Evolutionary conservation across 2,888 invertebrate species (phyloP).

Genomic region (Andrena camellia): DNA sequence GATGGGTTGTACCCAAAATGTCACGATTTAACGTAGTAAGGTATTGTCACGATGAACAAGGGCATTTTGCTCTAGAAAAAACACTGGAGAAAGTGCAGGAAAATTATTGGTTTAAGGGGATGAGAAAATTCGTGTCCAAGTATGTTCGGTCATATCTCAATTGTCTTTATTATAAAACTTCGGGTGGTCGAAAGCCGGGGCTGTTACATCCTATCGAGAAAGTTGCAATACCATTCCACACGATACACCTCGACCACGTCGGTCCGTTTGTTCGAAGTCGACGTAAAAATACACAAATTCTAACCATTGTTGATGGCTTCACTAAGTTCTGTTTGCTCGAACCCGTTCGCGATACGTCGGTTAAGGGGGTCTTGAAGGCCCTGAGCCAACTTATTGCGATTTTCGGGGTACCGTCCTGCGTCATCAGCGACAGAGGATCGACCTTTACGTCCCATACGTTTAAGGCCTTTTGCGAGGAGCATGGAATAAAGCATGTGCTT

Average conservation of each 20-base stretch:
- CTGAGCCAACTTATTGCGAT: constrained; percentile 9
- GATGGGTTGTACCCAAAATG: constrained; percentile 71
- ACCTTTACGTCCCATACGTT: constrained; percentile 12
- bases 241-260: constrained; percentile 9
- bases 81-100: background rate
- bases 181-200: background rate
- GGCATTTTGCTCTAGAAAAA: background rate
- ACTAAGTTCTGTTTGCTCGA: constrained; percentile 12
- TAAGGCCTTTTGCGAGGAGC: background rate
- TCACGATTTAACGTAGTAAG: constrained; percentile 12
- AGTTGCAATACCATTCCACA: constrained; percentile 16
- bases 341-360: background rate
- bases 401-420: constrained; percentile 8
- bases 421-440: constrained; percentile 4
- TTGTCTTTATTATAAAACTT: constrained; percentile 2
- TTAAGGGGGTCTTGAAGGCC: background rate
- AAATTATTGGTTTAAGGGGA: constrained; percentile 4
- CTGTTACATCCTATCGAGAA: constrained; percentile 16
- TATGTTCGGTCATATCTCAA: background rate
- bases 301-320: constrained; percentile 15
- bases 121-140: constrained; percentile 14
- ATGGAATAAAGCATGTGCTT: background rate
- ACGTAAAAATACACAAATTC: background rate
- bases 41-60: constrained; percentile 7
- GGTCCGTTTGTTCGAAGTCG: background rate